Evolutionary conservation across 2,113 vertebrate species (phyloP).

Genomic region (Ctenodactylus gundi): DNA sequence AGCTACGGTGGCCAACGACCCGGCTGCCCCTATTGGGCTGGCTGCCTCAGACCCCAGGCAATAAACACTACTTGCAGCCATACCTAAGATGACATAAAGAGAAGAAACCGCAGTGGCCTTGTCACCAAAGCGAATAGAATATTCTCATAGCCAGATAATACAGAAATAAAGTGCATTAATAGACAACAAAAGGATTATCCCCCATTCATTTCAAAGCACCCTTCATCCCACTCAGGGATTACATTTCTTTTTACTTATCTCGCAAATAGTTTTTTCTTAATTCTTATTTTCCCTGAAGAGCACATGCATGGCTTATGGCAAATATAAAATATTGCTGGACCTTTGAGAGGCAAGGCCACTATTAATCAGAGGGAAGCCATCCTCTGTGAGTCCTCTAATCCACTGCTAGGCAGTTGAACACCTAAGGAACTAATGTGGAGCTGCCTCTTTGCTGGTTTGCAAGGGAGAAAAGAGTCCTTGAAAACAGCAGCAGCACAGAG

Average conservation of each 20-base stretch:
- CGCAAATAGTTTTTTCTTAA: constrained; percentile 81
- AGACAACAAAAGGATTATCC: constrained; percentile 89
- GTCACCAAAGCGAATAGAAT: constrained; percentile 73
- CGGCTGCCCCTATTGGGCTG: background rate
- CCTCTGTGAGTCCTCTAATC: constrained; percentile 18
- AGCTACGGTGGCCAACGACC: background rate
- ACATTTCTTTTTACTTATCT: constrained; percentile 89
- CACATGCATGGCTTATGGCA: constrained; percentile 76
- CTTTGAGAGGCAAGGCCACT: constrained; percentile 68
- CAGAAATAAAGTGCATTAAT: constrained; percentile 86
- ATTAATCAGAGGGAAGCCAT: constrained; percentile 24
- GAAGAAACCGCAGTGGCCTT: constrained; percentile 79
- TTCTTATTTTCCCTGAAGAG: constrained; percentile 73
- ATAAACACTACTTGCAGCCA: background rate
- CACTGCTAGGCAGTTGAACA: background rate
- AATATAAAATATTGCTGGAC: constrained; percentile 76
- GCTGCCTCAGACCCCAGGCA: constrained; percentile 45
- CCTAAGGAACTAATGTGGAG: background rate
- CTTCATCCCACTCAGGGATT: constrained; percentile 87
- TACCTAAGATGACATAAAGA: constrained; percentile 57
- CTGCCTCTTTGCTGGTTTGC: background rate
- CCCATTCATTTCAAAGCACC: constrained; percentile 87
- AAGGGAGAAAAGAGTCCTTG: background rate
- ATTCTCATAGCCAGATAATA: constrained; percentile 84
- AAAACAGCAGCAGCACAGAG: background rate